Base-by-base conservation (phyloP, 2,797 vertebrate species). In the Catostomus latipinnis region DNA sequence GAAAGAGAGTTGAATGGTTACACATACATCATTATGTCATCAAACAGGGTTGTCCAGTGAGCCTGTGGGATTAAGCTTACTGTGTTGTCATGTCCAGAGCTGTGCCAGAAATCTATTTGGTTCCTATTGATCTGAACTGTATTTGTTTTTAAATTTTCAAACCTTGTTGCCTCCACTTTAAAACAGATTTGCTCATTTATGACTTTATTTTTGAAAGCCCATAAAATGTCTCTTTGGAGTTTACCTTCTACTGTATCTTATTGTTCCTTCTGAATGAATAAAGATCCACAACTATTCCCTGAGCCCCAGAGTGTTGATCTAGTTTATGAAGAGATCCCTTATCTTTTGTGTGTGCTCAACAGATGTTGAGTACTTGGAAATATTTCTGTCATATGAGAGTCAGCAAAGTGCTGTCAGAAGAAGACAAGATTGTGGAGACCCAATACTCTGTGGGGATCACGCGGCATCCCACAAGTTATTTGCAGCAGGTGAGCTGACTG, bases 21-120 rank as follows among this genome's bases (percentile, higher is more conserved):
- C 90, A 90, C 92, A 89, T 93, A 90, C 88, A 93, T 94, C 92
- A 93, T 92, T 88, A 83, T 94, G 93, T 90, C 91, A 92, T 87
- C 49, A 57, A 81, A 86, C 88, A 82, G 88, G 86, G 89, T 88
- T 86, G 91, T 91, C 92, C 87, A 75, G 61, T 49, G 7, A 85
- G 65, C 86, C 88, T 86, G 12, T 11, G 90, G 88, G 91, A 89
- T 80, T 82, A 18, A 60, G 61, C 81, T 81, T 71, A 83, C 86
- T 74, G 77, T 82, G 81, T 86, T 68, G 88, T 90, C 86, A 2
- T 78, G 88, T 85, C 86, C 83, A 6, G 75, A 88, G 83, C 87
- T 85, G 76, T 76, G 71, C 80, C 69, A 60, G 78, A 81, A 87
- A 76, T 83, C 79, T 85, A 62, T 81, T 58, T 71, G 81, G 70